phyloP scores from a whole-genome alignment of 2,113 vertebrate species.

The Onychostoma macrolepis region DNA sequence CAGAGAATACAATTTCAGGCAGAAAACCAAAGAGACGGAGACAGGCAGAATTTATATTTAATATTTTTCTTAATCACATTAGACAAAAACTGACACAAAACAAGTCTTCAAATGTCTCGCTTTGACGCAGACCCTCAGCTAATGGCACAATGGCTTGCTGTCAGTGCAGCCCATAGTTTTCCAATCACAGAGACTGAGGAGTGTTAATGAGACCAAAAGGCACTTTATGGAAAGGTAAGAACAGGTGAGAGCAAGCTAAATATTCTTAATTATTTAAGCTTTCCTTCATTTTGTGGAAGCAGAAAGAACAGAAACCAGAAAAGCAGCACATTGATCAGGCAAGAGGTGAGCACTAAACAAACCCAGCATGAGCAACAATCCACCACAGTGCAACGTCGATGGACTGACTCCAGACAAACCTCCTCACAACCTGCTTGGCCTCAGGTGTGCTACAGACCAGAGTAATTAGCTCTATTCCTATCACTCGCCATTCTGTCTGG shows the following conservation, averaged over 20 bases:
- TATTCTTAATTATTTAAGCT: not conserved
- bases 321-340: conserved; percentile 50
- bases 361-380: conserved; percentile 51
- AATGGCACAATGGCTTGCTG: not conserved
- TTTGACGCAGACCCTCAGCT: not conserved
- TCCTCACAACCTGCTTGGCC: conserved; percentile 24
- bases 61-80: not conserved
- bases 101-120: not conserved
- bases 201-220: not conserved
- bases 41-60: not conserved
- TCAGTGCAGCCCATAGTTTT: not conserved
- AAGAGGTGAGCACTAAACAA: conserved; percentile 50
- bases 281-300: conserved; percentile 26
- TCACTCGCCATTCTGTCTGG: conserved; percentile 17
- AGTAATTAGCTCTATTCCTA: conserved; percentile 50
- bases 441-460: conserved; percentile 15
- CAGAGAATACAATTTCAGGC: conserved; percentile 33
- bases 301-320: conserved; percentile 40
- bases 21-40: not conserved
- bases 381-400: conserved; percentile 27
- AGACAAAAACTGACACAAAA: not conserved
- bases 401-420: conserved; percentile 42
- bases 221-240: conserved; percentile 20
- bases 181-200: not conserved
- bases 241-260: not conserved